These are phyloP conservation scores for Gastracanthus pulcherrimus DNA, from an alignment of 2,888 invertebrate species.

Conservation along the genomic window DNA sequence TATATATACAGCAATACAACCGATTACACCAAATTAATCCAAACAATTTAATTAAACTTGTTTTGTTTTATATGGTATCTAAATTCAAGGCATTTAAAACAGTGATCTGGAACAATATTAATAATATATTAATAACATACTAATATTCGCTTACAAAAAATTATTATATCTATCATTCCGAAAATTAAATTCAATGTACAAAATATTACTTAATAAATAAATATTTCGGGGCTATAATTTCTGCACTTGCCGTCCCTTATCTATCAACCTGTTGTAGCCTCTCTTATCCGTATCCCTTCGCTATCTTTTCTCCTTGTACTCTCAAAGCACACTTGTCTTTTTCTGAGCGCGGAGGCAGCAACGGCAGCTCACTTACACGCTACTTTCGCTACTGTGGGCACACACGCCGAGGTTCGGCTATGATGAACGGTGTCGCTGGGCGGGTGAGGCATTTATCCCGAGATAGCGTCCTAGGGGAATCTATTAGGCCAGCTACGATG, in stretches of 20 bases:
- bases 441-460: conserved; percentile 67
- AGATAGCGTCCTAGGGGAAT: conserved; percentile 71
- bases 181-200: too few relatives aligned
- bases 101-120: too few relatives aligned
- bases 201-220: background rate
- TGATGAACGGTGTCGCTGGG: conserved; percentile 73
- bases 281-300: background rate
- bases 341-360: background rate
- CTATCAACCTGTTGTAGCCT: background rate
- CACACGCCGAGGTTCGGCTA: conserved; percentile 60
- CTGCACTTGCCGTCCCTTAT: background rate
- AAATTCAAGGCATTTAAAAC: too few relatives aligned
- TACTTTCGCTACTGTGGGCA: too few relatives aligned
- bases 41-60: too few relatives aligned
- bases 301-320: conserved; percentile 4
- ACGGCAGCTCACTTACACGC: too few relatives aligned
- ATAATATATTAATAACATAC: too few relatives aligned
- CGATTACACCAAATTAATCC: too few relatives aligned
- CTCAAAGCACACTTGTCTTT: conserved; percentile 24
- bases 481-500: conserved; percentile 65
- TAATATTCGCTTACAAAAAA: too few relatives aligned
- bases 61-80: too few relatives aligned
- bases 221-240: background rate
- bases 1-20: too few relatives aligned
- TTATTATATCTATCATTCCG: too few relatives aligned